Percentiles rank a stretch among this genome's conserved stretches.
These are phyloP conservation scores for Mesitornis unicolor DNA, from an alignment of 2,113 vertebrate species.

Conservation along the genomic window DNA sequence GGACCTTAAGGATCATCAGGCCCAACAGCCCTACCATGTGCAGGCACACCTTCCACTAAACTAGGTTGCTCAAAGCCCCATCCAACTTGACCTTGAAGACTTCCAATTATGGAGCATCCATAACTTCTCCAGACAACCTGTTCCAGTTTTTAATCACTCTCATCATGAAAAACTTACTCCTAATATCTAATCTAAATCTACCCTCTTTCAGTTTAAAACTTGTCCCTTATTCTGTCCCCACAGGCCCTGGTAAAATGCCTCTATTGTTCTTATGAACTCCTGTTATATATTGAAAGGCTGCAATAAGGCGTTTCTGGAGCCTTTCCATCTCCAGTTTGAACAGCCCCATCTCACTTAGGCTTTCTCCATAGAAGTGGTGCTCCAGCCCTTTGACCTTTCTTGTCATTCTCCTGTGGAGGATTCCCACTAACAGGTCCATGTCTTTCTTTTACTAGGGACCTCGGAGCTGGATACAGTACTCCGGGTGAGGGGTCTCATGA, in stretches of 20 bases:
- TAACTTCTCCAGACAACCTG: not conserved
- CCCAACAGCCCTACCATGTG: no score
- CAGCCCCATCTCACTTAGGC: not conserved
- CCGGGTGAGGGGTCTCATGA: accelerated
- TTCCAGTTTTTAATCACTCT: not conserved
- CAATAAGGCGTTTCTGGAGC: not conserved
- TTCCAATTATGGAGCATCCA: not conserved
- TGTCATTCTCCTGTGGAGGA: not conserved
- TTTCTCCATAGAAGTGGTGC: not conserved
- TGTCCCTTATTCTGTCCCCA: not conserved
- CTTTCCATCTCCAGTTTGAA: not conserved
- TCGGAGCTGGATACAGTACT: not conserved
- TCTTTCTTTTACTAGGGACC: not conserved
- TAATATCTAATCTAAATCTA: not conserved
- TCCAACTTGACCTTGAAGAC: not conserved
- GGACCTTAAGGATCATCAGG: not conserved
- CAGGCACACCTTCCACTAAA: not conserved
- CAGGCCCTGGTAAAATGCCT: not conserved
- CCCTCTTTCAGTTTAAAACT: not conserved
- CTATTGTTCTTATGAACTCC: not conserved
- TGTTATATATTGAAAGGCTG: not conserved
- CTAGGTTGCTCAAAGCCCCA: not conserved
- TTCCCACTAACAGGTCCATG: not conserved
- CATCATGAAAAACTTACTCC: not conserved
- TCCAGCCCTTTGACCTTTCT: not conserved